These are phyloP conservation scores for Trididemnum miniatum DNA, from an alignment of 23 tunicate genomes.

Conservation along the genomic window DNA sequence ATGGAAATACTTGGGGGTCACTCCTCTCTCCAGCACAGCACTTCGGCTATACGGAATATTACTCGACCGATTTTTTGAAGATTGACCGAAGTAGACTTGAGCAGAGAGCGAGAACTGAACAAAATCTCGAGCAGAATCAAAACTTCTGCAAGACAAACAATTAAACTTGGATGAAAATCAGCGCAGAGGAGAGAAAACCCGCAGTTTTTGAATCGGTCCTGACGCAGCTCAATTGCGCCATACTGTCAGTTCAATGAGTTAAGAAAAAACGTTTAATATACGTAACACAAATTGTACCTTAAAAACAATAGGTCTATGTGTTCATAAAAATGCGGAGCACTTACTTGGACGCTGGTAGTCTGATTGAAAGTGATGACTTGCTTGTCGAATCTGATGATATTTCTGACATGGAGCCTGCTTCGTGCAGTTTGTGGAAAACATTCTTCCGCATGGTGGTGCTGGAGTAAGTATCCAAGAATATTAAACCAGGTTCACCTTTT, in stretches of 20 bases:
- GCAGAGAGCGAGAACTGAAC: constrained; percentile 71
- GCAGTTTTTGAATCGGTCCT: neutral
- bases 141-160: constrained; percentile 34
- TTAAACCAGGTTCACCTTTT: constrained; percentile 81
- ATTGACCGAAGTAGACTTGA: constrained; percentile 38
- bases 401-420: neutral
- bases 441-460: neutral
- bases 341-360: neutral
- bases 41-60: neutral
- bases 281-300: too few relatives aligned
- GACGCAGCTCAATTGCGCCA: too few relatives aligned
- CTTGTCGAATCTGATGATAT: constrained; percentile 17
- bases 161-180: too few relatives aligned
- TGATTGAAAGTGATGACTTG: constrained; percentile 3
- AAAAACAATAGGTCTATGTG: neutral
- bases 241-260: too few relatives aligned
- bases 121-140: constrained; percentile 81
- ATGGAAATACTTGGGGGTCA: too few relatives aligned
- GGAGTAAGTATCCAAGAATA: neutral
- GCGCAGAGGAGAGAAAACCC: neutral
- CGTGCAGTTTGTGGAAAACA: neutral
- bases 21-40: too few relatives aligned
- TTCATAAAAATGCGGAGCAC: neutral
- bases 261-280: too few relatives aligned
- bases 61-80: constrained; percentile 26